phyloP scores from a whole-genome alignment of 2,113 vertebrate genomes.

The Cebus imitator region DNA sequence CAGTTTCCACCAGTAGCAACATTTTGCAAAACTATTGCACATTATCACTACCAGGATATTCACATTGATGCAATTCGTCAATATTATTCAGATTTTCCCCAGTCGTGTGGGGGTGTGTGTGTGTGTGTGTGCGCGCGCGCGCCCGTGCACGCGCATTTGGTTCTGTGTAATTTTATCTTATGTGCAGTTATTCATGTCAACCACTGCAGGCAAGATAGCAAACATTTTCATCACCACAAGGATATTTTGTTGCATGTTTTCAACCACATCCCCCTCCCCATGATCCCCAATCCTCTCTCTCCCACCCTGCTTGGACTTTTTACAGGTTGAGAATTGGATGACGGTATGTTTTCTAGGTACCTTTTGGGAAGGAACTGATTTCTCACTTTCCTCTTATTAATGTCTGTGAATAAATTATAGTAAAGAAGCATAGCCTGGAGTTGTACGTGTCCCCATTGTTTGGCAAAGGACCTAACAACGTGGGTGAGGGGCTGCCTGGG shows the following conservation, averaged over 20 bases:
- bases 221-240: neutral
- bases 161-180: neutral
- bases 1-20: neutral
- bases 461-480: neutral
- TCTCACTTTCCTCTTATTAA: neutral
- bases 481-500: fast-evolving
- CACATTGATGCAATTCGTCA: neutral
- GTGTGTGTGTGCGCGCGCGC: neutral
- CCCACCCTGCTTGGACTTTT: neutral
- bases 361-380: neutral
- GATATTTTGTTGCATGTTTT: neutral
- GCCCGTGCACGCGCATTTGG: fast-evolving
- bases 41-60: neutral
- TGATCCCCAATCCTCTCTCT: neutral
- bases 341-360: neutral
- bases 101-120: neutral
- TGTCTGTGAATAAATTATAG: neutral
- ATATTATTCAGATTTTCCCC: neutral
- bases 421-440: neutral
- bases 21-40: neutral
- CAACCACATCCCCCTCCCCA: too few relatives aligned
- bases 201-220: neutral
- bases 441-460: neutral
- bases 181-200: neutral
- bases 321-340: neutral